Percentiles rank a stretch among this genome's conserved stretches.
These are phyloP conservation scores for Drosophila sechellia DNA, from an alignment of 1,140 invertebrate species.

Conservation along the genomic window DNA sequence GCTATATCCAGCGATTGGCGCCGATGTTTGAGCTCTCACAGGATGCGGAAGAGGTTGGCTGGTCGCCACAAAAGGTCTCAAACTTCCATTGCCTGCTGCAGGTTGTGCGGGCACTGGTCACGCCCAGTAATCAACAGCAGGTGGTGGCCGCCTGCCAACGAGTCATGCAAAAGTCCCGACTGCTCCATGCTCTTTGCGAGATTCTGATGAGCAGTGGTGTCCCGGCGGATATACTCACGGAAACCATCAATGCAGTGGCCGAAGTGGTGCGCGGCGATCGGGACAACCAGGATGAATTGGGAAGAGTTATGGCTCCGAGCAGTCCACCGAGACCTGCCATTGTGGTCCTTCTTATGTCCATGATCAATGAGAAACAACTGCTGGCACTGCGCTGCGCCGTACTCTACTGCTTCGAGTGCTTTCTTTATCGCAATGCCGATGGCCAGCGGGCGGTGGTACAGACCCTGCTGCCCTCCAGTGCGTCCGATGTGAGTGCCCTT, in stretches of 20 bases:
- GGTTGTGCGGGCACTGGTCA: constrained; percentile 95
- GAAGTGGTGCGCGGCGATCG: constrained; percentile 97
- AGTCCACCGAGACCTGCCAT: constrained; percentile 96
- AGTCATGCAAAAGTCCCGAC: constrained; percentile 92
- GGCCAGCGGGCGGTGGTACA: constrained; percentile 95
- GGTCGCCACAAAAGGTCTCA: constrained; percentile 97
- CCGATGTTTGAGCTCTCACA: constrained; percentile 93
- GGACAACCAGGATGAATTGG: constrained; percentile 96
- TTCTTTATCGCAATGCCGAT: constrained; percentile 96
- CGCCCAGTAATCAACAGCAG: constrained; percentile 93
- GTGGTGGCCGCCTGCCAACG: constrained; percentile 93
- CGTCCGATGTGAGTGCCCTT: constrained; percentile 89
- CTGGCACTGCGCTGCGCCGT: constrained; percentile 96
- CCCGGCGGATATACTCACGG: constrained; percentile 97
- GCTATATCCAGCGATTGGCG: constrained; percentile 94
- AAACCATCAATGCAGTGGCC: constrained; percentile 97
- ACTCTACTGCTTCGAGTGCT: constrained; percentile 98
- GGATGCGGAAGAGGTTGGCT: constrained; percentile 90
- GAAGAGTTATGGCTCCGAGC: constrained; percentile 95
- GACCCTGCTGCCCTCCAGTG: constrained; percentile 94
- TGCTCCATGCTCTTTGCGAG: constrained; percentile 93
- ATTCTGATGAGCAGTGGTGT: constrained; percentile 98
- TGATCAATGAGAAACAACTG: constrained; percentile 99
- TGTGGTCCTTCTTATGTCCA: constrained; percentile 97
- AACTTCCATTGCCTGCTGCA: constrained; percentile 97